Percentiles rank a stretch among this genome's conserved stretches.
These are phyloP conservation scores for Tachycineta bicolor DNA, from an alignment of 2,113 vertebrate species.

Conservation along the genomic window DNA sequence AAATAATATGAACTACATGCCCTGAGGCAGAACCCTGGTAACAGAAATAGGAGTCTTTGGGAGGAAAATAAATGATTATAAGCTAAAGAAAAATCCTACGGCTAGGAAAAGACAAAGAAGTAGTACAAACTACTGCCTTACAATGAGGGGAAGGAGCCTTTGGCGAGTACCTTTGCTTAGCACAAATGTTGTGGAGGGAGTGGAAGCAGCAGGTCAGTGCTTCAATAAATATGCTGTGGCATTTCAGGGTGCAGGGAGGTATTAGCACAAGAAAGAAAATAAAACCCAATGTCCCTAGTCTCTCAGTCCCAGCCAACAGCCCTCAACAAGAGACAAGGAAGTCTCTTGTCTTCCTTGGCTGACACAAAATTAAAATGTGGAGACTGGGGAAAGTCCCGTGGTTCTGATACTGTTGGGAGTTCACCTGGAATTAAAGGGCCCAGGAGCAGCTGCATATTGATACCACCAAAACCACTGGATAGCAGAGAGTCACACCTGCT, in stretches of 20 bases:
- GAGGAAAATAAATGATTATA: background rate
- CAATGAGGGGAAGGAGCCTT: background rate
- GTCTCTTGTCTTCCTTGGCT: background rate
- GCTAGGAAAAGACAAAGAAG: background rate
- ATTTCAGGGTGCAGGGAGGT: background rate
- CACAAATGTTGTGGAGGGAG: rapidly evolving
- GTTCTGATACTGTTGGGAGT: background rate
- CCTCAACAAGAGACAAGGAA: too few relatives aligned
- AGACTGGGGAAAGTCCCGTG: background rate
- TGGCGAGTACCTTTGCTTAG: background rate
- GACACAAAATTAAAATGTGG: background rate
- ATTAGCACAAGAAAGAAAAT: background rate
- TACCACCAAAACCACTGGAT: background rate
- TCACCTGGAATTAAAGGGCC: background rate
- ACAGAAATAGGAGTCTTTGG: background rate
- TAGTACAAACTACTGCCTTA: background rate
- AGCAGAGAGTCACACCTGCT: background rate
- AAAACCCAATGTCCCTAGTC: rapidly evolving
- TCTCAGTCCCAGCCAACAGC: background rate
- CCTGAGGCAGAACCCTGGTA: background rate
- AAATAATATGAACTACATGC: background rate
- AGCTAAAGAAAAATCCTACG: background rate
- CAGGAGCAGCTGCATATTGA: background rate
- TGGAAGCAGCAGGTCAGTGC: background rate
- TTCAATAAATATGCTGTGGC: background rate